A percentile compares a stretch with the other conserved stretches of the same genome.
phyloP scores from a whole-genome alignment of 2,797 vertebrate species.

The Hypotaenidia philippensis region DNA sequence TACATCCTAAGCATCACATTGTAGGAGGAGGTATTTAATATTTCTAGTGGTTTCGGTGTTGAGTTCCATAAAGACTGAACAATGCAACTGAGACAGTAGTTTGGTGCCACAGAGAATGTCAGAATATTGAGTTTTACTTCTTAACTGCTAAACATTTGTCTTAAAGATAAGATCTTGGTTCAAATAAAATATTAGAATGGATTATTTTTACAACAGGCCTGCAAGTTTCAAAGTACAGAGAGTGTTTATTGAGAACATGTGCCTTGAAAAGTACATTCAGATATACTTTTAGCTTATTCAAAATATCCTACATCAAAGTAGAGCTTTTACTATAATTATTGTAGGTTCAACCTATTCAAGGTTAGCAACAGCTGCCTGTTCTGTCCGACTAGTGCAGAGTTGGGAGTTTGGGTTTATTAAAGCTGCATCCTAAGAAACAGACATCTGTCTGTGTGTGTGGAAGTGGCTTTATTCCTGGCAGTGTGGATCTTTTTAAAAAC shows the following conservation, averaged over 20 bases:
- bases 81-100: neutral
- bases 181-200: neutral
- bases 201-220: neutral
- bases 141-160: neutral
- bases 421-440: neutral
- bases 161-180: neutral
- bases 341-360: neutral
- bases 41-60: neutral
- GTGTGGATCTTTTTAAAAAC: neutral
- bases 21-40: neutral
- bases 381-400: neutral
- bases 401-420: rapidly evolving
- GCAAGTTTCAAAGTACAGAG: neutral
- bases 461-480: neutral
- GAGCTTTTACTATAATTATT: neutral
- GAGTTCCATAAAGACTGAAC: neutral
- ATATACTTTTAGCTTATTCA: neutral
- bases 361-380: neutral
- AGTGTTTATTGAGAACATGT: neutral
- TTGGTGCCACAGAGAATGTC: neutral
- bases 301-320: neutral
- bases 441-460: neutral
- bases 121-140: neutral
- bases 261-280: neutral
- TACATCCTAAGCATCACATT: neutral